These are phyloP conservation scores for Diorhabda sublineata DNA, from an alignment of 1,140 invertebrate genomes.

Conservation along the genomic window DNA sequence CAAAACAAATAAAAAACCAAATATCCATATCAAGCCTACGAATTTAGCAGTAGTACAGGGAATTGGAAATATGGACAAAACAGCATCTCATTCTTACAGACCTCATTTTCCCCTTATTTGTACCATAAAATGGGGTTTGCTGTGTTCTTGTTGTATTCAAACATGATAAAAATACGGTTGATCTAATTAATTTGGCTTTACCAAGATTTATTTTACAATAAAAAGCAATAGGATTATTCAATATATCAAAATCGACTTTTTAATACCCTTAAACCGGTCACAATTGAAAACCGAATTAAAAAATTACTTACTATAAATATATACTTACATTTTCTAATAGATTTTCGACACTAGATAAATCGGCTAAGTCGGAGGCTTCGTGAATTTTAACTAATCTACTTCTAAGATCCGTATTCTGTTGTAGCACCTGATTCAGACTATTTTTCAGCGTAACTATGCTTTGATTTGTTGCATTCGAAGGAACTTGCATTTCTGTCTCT, in stretches of 20 bases:
- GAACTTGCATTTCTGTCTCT: constrained; percentile 50
- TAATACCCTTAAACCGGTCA: not conserved
- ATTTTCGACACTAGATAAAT: constrained; percentile 52
- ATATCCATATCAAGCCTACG: not conserved
- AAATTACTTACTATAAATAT: not conserved
- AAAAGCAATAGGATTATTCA: too few relatives aligned
- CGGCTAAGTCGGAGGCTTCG: constrained; percentile 56
- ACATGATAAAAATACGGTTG: too few relatives aligned
- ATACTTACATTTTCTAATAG: constrained; percentile 49
- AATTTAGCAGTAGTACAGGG: too few relatives aligned
- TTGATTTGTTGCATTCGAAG: constrained; percentile 34
- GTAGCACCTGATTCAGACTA: constrained; percentile 60
- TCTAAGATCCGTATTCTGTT: constrained; percentile 71
- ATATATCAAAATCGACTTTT: not conserved
- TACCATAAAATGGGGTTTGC: too few relatives aligned
- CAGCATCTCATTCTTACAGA: too few relatives aligned
- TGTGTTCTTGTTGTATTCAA: too few relatives aligned
- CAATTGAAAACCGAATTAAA: not conserved
- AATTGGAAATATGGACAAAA: too few relatives aligned
- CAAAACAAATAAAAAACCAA: not conserved
- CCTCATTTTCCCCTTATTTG: too few relatives aligned
- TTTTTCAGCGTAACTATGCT: constrained; percentile 53
- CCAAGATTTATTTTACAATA: too few relatives aligned
- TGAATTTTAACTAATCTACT: constrained; percentile 64
- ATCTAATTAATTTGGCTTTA: too few relatives aligned